These are phyloP conservation scores for Euphydryas editha DNA, from an alignment of 2,888 invertebrate genomes.

Conservation along the genomic window DNA sequence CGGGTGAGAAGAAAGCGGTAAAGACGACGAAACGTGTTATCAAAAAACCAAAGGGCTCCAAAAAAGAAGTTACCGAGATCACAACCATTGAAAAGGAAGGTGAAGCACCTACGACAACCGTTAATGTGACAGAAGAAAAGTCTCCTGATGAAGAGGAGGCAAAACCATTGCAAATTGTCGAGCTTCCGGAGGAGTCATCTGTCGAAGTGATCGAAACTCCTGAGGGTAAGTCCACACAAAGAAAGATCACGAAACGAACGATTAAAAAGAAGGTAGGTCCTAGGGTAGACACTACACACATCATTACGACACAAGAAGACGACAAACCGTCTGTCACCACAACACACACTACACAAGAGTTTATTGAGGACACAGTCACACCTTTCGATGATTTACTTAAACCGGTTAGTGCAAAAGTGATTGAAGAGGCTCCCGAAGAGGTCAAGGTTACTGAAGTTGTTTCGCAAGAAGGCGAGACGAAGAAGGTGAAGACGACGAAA, in stretches of 20 bases:
- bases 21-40: constrained; percentile 48
- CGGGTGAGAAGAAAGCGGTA: constrained; percentile 47
- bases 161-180: neutral
- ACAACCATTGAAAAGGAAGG: neutral
- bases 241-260: constrained; percentile 45
- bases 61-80: constrained; percentile 12
- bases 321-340: constrained; percentile 27
- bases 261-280: constrained; percentile 3
- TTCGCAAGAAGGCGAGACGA: neutral
- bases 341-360: constrained; percentile 47
- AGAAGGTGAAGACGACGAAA: constrained; percentile 11
- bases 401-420: constrained; percentile 5
- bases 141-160: neutral
- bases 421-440: constrained; percentile 14
- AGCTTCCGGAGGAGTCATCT: constrained; percentile 39
- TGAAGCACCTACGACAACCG: neutral
- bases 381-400: neutral
- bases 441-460: constrained; percentile 7
- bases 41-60: constrained; percentile 46
- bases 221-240: constrained; percentile 54
- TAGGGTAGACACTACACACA: constrained; percentile 1
- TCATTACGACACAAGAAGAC: neutral
- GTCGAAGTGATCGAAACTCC: constrained; percentile 49
- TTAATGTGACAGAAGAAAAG: neutral
- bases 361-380: constrained; percentile 11